phyloP scores from a whole-genome alignment of 1,140 invertebrate genomes.

The Drosophila truncata region DNA sequence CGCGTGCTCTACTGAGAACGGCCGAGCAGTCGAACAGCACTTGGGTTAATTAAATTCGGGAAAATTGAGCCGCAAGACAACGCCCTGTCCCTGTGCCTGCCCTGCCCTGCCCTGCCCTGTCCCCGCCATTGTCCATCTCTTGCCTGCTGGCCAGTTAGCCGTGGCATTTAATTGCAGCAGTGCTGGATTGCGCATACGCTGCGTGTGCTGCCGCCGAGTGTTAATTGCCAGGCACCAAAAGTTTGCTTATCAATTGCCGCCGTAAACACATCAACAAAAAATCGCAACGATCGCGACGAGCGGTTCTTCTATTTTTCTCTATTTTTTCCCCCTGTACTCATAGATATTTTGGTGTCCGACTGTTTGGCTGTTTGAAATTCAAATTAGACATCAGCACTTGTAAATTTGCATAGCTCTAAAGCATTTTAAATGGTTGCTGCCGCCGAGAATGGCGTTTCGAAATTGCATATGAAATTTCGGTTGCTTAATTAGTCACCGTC shows the following conservation, averaged over 20 bases:
- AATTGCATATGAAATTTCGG: conserved; percentile 62
- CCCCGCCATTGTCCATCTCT: conserved; percentile 8
- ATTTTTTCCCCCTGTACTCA: conserved; percentile 6
- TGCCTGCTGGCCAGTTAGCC: conserved; percentile 26
- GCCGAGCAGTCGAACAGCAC: conserved; percentile 38
- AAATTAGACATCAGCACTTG: conserved; percentile 79
- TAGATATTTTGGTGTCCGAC: conserved; percentile 9
- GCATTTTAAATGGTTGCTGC: conserved; percentile 58
- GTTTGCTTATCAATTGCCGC: conserved; percentile 70
- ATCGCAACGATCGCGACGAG: neutral
- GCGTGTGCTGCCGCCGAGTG: conserved; percentile 73
- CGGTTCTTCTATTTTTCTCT: conserved; percentile 34
- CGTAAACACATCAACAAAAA: conserved; percentile 42
- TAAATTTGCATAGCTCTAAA: conserved; percentile 79
- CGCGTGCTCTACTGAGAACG: conserved; percentile 28
- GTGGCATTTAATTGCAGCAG: conserved; percentile 49
- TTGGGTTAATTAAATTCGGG: conserved; percentile 73
- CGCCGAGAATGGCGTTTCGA: conserved; percentile 63
- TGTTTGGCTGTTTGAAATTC: conserved; percentile 75
- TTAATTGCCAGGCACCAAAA: conserved; percentile 68
- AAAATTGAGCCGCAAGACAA: conserved; percentile 65
- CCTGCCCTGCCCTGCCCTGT: neutral
- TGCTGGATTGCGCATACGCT: conserved; percentile 71
- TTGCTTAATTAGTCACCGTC: conserved; percentile 73
- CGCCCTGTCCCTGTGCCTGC: conserved; percentile 38